Conservation (phyloP, 2,113 vertebrate genomes). For the Bos indicus region DNA sequence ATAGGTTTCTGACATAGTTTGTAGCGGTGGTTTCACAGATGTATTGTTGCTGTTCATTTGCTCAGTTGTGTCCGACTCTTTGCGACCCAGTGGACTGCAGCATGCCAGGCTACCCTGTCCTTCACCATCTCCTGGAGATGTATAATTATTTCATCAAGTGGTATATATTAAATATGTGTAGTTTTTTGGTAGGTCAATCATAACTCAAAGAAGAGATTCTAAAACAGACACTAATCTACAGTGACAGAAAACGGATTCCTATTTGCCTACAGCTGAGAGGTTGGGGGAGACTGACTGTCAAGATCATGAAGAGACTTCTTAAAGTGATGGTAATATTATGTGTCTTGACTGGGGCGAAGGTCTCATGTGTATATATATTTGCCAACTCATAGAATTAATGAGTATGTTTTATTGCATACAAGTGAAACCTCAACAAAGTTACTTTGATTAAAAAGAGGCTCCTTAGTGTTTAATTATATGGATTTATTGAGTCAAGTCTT, state of each 20-base stretch:
- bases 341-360: background rate
- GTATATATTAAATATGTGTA: background rate
- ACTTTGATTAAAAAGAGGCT: background rate
- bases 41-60: background rate
- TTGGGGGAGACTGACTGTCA: background rate
- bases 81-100: background rate
- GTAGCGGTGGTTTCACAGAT: background rate
- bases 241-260: background rate
- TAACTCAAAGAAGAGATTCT: background rate
- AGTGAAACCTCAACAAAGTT: background rate
- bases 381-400: background rate
- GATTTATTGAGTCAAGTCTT: background rate
- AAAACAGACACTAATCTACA: background rate
- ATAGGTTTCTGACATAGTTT: background rate
- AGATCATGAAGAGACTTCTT: background rate
- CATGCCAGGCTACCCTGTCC: background rate
- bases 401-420: background rate
- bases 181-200: background rate
- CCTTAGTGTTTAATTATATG: background rate
- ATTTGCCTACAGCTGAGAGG: background rate
- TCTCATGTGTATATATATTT: accelerated
- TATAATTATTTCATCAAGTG: background rate
- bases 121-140: background rate
- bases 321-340: background rate
- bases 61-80: background rate